Evolutionary conservation across 2,888 invertebrate genomes (phyloP).

Genomic region (Leucoma salicis): DNA sequence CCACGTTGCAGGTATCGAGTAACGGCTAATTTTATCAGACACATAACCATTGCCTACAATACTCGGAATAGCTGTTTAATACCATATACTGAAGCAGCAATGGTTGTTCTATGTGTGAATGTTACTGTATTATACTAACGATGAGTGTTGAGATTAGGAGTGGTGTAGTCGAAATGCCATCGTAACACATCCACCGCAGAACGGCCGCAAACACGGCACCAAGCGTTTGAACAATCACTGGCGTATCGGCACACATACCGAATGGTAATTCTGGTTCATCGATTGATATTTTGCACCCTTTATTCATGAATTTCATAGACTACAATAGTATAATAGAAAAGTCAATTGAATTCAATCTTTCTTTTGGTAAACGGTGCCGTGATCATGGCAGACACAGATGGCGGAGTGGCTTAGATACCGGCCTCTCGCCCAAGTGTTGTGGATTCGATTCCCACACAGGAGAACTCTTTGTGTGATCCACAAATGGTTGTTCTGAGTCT

Average conservation of each 20-base stretch:
- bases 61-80: constrained; percentile 1
- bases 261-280: constrained; percentile 41
- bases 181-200: constrained; percentile 61
- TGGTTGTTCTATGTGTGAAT: constrained; percentile 28
- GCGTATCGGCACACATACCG: constrained; percentile 50
- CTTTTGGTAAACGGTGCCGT: no score
- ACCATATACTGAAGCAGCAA: constrained; percentile 12
- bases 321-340: neutral
- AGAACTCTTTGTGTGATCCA: no score
- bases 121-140: constrained; percentile 30
- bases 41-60: constrained; percentile 18
- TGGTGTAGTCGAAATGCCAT: constrained; percentile 54
- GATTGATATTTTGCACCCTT: constrained; percentile 31
- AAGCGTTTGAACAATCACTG: constrained; percentile 62
- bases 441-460: no score
- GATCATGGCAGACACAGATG: no score
- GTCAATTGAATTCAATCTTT: no score
- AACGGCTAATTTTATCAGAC: constrained; percentile 12
- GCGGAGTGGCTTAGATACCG: no score
- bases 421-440: no score
- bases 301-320: constrained; percentile 15
- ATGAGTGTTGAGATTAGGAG: constrained; percentile 30
- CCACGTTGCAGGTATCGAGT: constrained; percentile 14
- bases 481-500: no score
- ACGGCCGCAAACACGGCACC: constrained; percentile 56